Evolutionary conservation across 2,797 vertebrate genomes (phyloP).

Genomic region (Hapalemur alaotrensis): DNA sequence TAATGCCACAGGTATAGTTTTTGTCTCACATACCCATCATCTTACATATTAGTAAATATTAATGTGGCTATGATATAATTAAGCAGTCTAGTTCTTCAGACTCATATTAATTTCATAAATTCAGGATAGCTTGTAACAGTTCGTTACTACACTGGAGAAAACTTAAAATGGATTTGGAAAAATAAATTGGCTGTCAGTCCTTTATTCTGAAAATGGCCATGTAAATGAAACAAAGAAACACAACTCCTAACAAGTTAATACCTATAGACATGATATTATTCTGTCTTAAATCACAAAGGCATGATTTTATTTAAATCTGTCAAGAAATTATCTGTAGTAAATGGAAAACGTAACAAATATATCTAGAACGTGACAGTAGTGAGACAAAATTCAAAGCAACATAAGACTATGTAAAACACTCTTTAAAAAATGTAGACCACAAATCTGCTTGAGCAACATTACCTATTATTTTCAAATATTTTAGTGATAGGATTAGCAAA

Average conservation of each 20-base stretch:
- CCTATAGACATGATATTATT: slow-evolving; percentile 35
- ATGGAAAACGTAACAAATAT: background rate
- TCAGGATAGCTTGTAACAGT: background rate
- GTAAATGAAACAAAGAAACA: slow-evolving; percentile 36
- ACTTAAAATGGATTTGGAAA: slow-evolving; percentile 37
- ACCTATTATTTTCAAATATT: background rate
- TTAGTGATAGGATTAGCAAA: background rate
- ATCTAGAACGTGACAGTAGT: background rate
- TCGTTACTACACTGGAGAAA: slow-evolving; percentile 28
- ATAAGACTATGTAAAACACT: slow-evolving; percentile 11
- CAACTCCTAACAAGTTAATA: slow-evolving; percentile 19
- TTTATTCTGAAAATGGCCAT: slow-evolving; percentile 43
- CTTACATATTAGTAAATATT: slow-evolving; percentile 31
- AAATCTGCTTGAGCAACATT: background rate
- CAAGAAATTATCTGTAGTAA: slow-evolving; percentile 33
- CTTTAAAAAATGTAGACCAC: slow-evolving; percentile 3
- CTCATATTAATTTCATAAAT: slow-evolving; percentile 15
- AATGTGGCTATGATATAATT: background rate
- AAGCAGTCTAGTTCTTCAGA: slow-evolving; percentile 14
- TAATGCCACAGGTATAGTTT: background rate
- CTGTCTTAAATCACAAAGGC: slow-evolving; percentile 36
- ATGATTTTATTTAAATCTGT: slow-evolving; percentile 50
- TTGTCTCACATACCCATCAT: background rate
- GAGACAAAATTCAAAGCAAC: slow-evolving; percentile 60
- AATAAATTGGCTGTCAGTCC: background rate